phyloP scores from a whole-genome alignment of 2,888 invertebrate species.

The Eupithecia inturbata region DNA sequence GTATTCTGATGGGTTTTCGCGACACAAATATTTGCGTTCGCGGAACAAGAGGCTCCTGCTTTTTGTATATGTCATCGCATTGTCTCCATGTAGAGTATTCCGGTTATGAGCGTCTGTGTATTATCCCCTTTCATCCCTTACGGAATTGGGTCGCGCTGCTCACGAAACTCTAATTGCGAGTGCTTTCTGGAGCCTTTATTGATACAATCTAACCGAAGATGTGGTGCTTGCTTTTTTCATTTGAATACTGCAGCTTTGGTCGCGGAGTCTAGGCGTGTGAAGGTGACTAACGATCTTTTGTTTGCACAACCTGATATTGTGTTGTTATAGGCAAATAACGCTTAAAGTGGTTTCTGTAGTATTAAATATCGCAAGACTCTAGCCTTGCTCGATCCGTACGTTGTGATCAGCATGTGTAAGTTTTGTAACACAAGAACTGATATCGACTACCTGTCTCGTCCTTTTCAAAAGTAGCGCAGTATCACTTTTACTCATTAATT shows the following conservation, averaged over 20 bases:
- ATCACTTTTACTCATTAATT: neutral
- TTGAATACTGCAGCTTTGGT: slow-evolving; percentile 49
- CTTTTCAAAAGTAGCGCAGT: neutral
- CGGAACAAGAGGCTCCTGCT: slow-evolving; percentile 42
- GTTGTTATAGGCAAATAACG: slow-evolving; percentile 32
- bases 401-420: neutral
- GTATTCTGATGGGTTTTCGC: slow-evolving; percentile 40
- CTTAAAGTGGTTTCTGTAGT: slow-evolving; percentile 8
- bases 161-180: slow-evolving; percentile 28
- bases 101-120: slow-evolving; percentile 43
- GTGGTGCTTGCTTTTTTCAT: slow-evolving; percentile 46
- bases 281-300: slow-evolving; percentile 56
- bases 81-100: slow-evolving; percentile 43
- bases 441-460: neutral
- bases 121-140: slow-evolving; percentile 38
- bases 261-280: slow-evolving; percentile 55
- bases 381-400: neutral
- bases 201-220: slow-evolving; percentile 45
- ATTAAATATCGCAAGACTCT: neutral
- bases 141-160: slow-evolving; percentile 39
- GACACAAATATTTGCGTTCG: slow-evolving; percentile 43
- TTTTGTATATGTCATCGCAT: slow-evolving; percentile 46
- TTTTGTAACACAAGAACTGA: neutral
- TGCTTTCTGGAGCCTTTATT: slow-evolving; percentile 36
- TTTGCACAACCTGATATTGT: slow-evolving; percentile 54